phyloP scores from a whole-genome alignment of 2,888 invertebrate species.

The Synergus umbraculus region DNA sequence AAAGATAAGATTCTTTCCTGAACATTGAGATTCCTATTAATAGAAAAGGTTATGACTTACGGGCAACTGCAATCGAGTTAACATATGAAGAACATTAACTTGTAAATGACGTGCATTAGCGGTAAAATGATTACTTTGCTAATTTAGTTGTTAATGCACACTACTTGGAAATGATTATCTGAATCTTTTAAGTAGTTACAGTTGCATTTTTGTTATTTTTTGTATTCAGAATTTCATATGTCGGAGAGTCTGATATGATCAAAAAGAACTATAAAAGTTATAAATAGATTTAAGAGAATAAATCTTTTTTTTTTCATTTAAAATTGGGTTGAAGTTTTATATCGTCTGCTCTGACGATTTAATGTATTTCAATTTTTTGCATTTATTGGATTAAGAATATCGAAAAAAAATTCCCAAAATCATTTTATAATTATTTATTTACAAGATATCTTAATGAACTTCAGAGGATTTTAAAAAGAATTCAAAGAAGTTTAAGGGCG shows the following conservation, averaged over 20 bases:
- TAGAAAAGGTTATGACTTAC: conserved; percentile 32
- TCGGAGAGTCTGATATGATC: not conserved
- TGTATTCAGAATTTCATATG: not conserved
- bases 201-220: not conserved
- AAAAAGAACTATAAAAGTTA: not conserved
- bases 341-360: too few relatives aligned
- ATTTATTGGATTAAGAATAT: too few relatives aligned
- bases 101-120: conserved; percentile 30
- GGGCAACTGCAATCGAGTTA: conserved; percentile 1
- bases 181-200: not conserved
- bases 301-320: too few relatives aligned
- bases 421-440: too few relatives aligned
- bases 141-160: not conserved
- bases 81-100: conserved; percentile 34
- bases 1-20: not conserved
- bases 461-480: too few relatives aligned
- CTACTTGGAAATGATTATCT: conserved; percentile 1
- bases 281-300: not conserved
- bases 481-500: too few relatives aligned
- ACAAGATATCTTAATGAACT: too few relatives aligned
- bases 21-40: conserved; percentile 4
- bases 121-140: conserved; percentile 23
- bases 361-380: too few relatives aligned
- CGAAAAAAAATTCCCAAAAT: too few relatives aligned
- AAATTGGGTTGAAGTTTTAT: too few relatives aligned